phyloP scores from a whole-genome alignment of 2,888 invertebrate genomes.

The Cerastis leucographa region DNA sequence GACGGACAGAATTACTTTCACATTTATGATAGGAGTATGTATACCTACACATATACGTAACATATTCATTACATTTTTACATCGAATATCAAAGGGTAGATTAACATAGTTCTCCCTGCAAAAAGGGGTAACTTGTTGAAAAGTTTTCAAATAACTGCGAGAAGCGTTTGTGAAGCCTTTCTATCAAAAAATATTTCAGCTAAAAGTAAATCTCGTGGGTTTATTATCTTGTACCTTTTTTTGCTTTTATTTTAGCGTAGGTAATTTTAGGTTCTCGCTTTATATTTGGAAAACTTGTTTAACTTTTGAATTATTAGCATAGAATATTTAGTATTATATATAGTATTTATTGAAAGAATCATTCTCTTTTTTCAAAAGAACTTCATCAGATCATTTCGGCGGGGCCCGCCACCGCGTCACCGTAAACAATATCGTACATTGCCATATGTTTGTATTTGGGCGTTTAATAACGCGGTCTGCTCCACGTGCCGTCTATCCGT shows the following conservation, averaged over 20 bases:
- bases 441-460: too few species aligned
- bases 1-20: background rate
- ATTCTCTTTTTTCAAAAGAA: background rate
- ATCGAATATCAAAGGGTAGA: constrained; percentile 37
- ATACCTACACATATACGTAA: constrained; percentile 5
- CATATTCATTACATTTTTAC: constrained; percentile 32
- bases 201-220: constrained; percentile 19
- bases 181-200: constrained; percentile 1
- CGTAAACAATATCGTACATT: too few species aligned
- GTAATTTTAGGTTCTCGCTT: background rate
- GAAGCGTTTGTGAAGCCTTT: constrained; percentile 11
- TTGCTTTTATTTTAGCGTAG: background rate
- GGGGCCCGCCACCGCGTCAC: too few species aligned
- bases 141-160: constrained; percentile 43
- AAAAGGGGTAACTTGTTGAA: constrained; percentile 2
- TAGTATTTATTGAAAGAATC: background rate
- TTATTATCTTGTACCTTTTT: constrained; percentile 19
- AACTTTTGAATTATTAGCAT: background rate
- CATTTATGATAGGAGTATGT: background rate
- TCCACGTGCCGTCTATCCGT: too few species aligned
- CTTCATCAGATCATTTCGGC: background rate
- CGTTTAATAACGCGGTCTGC: too few species aligned
- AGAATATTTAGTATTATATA: too few species aligned
- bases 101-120: constrained; percentile 41
- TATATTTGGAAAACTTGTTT: background rate